Percentiles rank a stretch among this genome's conserved stretches.
Evolutionary conservation across 2,797 vertebrate species (phyloP).

Genomic region (Oryzias dopingdopingensis): DNA sequence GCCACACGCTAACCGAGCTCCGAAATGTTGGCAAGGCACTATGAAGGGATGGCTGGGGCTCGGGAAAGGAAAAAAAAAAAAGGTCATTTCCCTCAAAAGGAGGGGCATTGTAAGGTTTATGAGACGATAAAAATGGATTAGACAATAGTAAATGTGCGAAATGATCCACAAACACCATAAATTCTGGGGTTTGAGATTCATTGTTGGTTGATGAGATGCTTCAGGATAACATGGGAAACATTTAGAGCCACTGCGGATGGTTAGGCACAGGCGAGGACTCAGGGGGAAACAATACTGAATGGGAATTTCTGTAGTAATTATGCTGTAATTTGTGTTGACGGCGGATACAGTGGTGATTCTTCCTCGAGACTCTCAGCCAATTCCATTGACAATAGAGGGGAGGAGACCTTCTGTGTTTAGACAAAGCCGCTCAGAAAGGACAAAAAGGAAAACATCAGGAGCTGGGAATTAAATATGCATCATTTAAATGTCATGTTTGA

Average conservation of each 20-base stretch:
- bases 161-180: conserved; percentile 49
- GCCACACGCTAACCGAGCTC: conserved; percentile 68
- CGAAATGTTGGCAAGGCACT: conserved; percentile 62
- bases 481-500: conserved; percentile 41
- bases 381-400: conserved; percentile 57
- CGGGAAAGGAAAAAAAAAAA: conserved; percentile 38
- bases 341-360: conserved; percentile 49
- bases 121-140: conserved; percentile 57
- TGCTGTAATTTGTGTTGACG: conserved; percentile 72
- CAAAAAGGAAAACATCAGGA: conserved; percentile 1
- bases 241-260: conserved; percentile 72
- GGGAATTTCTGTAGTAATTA: conserved; percentile 68
- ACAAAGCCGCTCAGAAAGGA: conserved; percentile 26
- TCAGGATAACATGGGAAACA: conserved; percentile 67
- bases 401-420: conserved; percentile 51
- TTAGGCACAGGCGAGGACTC: conserved; percentile 49
- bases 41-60: conserved; percentile 54
- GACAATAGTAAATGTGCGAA: conserved; percentile 39
- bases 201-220: conserved; percentile 64
- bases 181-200: conserved; percentile 42
- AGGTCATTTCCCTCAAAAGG: conserved; percentile 54
- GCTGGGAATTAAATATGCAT: conserved; percentile 11
- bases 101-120: conserved; percentile 36
- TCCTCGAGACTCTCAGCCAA: conserved; percentile 45
- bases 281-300: conserved; percentile 62